These are phyloP conservation scores for Macroglossus sobrinus DNA, from an alignment of 2,113 vertebrate species.

Conservation along the genomic window DNA sequence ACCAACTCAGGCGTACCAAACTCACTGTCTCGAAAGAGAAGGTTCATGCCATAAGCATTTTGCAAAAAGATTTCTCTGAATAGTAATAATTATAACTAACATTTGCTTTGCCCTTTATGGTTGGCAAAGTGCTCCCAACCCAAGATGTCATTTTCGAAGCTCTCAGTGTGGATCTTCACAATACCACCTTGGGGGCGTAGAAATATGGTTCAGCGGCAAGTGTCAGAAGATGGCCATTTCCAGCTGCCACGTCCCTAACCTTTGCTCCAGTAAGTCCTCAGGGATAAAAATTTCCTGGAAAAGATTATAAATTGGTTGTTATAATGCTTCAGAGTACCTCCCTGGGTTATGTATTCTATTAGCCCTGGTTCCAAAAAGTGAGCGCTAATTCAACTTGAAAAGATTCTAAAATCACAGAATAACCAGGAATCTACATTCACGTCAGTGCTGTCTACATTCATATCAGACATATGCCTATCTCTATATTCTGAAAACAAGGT, in stretches of 20 bases:
- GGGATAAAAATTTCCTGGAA: not conserved
- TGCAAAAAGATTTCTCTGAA: not conserved
- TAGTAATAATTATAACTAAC: not conserved
- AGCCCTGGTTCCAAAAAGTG: not conserved
- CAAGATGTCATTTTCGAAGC: not conserved
- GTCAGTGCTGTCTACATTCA: not conserved
- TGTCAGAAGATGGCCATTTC: not conserved
- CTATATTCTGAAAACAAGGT: not conserved
- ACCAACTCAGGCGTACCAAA: not conserved
- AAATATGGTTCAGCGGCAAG: not conserved
- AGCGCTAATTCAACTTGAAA: not conserved
- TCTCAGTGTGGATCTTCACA: not conserved
- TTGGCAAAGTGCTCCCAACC: not conserved
- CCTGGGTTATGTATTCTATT: not conserved
- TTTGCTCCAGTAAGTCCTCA: not conserved
- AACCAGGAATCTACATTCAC: not conserved
- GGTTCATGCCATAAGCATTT: not conserved
- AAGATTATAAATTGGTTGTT: not conserved
- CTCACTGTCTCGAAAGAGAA: not conserved
- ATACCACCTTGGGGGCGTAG: not conserved
- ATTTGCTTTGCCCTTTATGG: conserved; percentile 17
- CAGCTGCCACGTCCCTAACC: not conserved
- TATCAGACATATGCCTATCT: not conserved
- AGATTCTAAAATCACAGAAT: not conserved
- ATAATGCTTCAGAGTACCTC: not conserved